Base-by-base conservation (phyloP, 2,797 vertebrate genomes). In the Neoniphon sammara region DNA sequence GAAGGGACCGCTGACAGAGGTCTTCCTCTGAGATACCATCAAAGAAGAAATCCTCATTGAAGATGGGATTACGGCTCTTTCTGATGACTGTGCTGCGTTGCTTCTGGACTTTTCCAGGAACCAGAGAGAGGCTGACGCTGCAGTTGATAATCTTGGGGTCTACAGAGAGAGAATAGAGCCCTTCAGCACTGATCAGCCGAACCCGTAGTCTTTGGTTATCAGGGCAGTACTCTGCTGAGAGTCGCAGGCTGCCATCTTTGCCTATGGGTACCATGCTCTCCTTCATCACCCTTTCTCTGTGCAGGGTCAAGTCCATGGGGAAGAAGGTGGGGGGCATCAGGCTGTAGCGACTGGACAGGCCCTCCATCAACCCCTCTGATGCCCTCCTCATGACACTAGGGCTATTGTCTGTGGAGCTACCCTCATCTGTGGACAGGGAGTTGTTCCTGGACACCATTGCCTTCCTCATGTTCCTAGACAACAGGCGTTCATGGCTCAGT, bases 1-100 rank as follows among this genome's bases (percentile, higher is more conserved):
- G 93, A 57, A 97, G 88, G 0, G 93, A 94, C 69, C 93, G 88
- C 75, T 87, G 87, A 63, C 73, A 82, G 47, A 97, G 83, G 63
- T 96, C 93, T 1, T 96, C 94, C 72, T 95, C 94, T 0, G 93
- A 82, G 69, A 97, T 88, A 2, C 93, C 85, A 3, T 97, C 95
- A 59, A 97, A 96, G 91, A 96, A 96, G 84, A 96, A 97, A 90
- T 98, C 97, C 90, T 97, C 95, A 52, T 96, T 97, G 72, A 97
- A 96, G 78, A 96, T 95, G 0, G 96, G 96, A 85, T 96, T 95
- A 25, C 93, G 93, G 86, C 97, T 97, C 75, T 93, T 96, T 81
- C 95, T 93, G 75, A 98, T 95, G 64, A 96, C 92, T 0, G 95
- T 95, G 91, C 96, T 95, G 67, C 94, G 94, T 64, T 95, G 96